A percentile compares a stretch with the other conserved stretches of the same genome.
These are phyloP conservation scores for Chinchilla lanigera DNA, from an alignment of 2,113 vertebrate genomes.

Conservation along the genomic window DNA sequence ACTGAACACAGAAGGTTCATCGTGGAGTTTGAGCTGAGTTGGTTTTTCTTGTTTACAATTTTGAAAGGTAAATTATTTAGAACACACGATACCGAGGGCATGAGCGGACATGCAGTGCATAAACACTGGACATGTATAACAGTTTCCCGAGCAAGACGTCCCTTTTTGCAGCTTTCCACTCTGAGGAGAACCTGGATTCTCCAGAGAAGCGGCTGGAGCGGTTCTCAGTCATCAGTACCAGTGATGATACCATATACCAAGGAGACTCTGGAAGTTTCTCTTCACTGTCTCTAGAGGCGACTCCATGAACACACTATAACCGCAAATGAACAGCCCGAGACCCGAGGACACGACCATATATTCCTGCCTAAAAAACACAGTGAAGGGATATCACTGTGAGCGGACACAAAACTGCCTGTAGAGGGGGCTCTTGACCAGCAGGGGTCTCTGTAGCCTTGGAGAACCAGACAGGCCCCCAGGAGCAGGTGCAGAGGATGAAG, in stretches of 20 bases:
- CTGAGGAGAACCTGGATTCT: not conserved
- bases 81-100: not conserved
- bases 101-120: not conserved
- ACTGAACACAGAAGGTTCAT: not conserved
- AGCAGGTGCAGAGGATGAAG: not conserved
- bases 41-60: not conserved
- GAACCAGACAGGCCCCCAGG: not conserved
- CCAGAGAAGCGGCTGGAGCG: not conserved
- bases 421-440: not conserved
- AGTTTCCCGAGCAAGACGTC: not conserved
- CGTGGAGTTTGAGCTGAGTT: not conserved
- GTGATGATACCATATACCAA: not conserved
- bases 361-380: not conserved
- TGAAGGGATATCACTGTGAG: not conserved
- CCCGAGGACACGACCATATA: fast-evolving
- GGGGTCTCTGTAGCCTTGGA: not conserved
- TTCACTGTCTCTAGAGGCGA: not conserved
- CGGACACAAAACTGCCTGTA: not conserved
- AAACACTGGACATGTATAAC: not conserved
- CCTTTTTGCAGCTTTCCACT: not conserved
- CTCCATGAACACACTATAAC: not conserved
- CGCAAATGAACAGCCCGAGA: not conserved
- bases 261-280: not conserved
- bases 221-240: not conserved
- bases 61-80: not conserved